Evolutionary conservation across 2,113 vertebrate species (phyloP), one percentile per base, ranked within the genome.

Genomic region (Myxocyprinus asiaticus): DNA sequence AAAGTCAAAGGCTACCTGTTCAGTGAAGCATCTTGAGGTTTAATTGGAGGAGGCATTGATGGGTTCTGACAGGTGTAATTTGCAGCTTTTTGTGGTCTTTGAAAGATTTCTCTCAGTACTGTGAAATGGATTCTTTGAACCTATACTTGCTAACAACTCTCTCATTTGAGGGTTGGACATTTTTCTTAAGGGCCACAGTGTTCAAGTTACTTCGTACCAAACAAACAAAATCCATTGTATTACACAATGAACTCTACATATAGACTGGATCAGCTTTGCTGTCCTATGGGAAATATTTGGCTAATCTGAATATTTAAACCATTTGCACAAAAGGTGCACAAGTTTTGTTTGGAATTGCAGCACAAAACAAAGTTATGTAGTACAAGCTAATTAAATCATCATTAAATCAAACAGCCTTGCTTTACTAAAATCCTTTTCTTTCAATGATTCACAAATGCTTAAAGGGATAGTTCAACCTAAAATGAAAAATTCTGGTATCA

Each of bases 51-150:
- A 33, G 22, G 22, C 45, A 67, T 33, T 33, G 22, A 33, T 33
- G 22, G 22, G 22, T 33, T 33, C 55, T 62, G 67, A 78, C 55
- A 12, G 50, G 9, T 67, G 42, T 77, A 67, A 77, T 77, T 77
- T 77, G 58, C 64, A 58, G 75, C 51, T 66, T 50, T 44, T 65
- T 58, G 51, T 77, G 51, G 45, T 53, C 56, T 70, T 22, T 51
- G 43, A 11, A 10, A 62, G 55, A 61, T 14, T 69, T 78, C 22
- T 70, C 51, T 15, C 66, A 69, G 11, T 33, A 63, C 47, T 56
- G n/a, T 42, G 44, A 78, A 17, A 14, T 4, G 65, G 55, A 77
- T 67, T 77, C 51, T 77, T 77, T 45, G 5, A 17, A 17, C 43
- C 14, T 33, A 33, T 67, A 9, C 65, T 77, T 71, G 68, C 50